Evolutionary conservation across 2,113 vertebrate genomes (phyloP).

Genomic region (Tringa solitaria): DNA sequence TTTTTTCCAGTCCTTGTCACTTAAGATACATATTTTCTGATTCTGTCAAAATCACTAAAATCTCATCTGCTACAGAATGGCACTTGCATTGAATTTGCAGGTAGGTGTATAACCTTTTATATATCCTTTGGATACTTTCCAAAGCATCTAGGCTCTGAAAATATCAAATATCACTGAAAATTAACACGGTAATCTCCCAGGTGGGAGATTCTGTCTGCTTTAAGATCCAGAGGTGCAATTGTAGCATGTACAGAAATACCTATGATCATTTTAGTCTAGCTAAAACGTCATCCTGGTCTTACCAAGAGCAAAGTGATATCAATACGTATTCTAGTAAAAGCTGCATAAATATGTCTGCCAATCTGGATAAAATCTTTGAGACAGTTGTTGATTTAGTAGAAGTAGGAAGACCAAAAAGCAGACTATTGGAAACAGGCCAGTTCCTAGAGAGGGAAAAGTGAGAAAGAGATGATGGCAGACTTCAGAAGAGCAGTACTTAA

Average conservation of each 20-base stretch:
- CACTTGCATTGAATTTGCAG: neutral
- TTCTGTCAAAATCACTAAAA: neutral
- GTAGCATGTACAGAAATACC: neutral
- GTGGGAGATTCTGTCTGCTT: neutral
- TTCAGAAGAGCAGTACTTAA: neutral
- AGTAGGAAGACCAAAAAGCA: neutral
- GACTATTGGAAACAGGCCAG: neutral
- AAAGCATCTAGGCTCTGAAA: neutral
- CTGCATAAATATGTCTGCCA: neutral
- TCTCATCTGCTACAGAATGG: neutral
- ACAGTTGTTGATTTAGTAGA: neutral
- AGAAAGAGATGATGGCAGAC: neutral
- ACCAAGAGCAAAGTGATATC: neutral
- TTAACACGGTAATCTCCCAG: neutral
- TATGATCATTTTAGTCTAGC: neutral
- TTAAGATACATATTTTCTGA: neutral
- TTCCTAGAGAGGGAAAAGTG: neutral
- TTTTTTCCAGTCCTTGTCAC: neutral
- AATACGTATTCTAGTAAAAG: neutral
- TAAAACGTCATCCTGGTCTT: neutral
- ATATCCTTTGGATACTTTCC: neutral
- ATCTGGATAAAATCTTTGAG: neutral
- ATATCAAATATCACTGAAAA: neutral
- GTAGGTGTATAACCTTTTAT: neutral
- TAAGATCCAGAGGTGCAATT: neutral